A percentile compares a stretch with the other conserved stretches of the same genome.
phyloP scores from a whole-genome alignment of 2,888 invertebrate species.

The Polietes domitor region DNA sequence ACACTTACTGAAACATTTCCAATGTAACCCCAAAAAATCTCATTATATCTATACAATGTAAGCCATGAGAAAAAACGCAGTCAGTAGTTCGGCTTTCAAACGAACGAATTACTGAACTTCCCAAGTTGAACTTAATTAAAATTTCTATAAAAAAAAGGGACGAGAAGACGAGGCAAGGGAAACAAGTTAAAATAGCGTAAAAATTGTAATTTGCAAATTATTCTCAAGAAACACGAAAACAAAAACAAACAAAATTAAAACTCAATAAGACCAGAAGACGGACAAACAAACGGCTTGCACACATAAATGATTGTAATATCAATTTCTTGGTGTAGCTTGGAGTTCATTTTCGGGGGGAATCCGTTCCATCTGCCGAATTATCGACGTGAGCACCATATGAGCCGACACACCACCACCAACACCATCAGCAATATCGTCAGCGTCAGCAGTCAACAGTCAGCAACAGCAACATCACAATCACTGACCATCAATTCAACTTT shows the following conservation, averaged over 20 bases:
- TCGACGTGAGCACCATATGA: conserved; percentile 56
- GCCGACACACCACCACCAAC: not conserved
- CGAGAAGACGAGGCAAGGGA: not conserved
- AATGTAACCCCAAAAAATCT: too few relatives aligned
- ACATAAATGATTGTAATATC: conserved; percentile 52
- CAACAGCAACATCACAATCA: conserved; percentile 60
- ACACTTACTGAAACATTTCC: too few relatives aligned
- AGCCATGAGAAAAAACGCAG: not conserved
- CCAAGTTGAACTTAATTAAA: conserved; percentile 55
- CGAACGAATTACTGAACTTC: conserved; percentile 21
- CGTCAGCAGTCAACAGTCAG: conserved; percentile 40
- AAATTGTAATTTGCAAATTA: conserved; percentile 47
- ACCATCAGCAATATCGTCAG: not conserved
- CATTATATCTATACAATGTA: too few relatives aligned
- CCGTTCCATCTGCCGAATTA: conserved; percentile 68
- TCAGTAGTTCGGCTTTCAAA: not conserved
- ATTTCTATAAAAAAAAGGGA: not conserved
- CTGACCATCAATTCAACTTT: conserved; percentile 65
- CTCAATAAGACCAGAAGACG: conserved; percentile 27
- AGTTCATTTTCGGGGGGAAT: conserved; percentile 25
- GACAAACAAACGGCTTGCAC: conserved; percentile 6
- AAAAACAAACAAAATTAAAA: conserved; percentile 42
- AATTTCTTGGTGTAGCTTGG: conserved; percentile 14
- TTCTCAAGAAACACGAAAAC: not conserved
- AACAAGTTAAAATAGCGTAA: conserved; percentile 31